Evolutionary conservation across 2,113 vertebrate genomes (phyloP).

Genomic region (Micromys minutus): DNA sequence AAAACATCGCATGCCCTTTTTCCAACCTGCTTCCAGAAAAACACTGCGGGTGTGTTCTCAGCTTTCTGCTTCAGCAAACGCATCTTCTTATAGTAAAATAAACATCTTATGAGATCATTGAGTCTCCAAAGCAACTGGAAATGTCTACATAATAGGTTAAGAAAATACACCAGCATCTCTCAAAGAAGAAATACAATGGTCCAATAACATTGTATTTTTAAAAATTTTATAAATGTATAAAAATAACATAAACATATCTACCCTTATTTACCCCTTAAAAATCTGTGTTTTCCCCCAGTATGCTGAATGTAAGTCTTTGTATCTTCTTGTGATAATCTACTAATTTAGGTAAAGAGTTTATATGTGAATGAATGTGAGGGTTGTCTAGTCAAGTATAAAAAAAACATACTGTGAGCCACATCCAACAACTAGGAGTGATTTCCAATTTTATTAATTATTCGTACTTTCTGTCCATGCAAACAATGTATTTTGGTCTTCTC

Average conservation of each 20-base stretch:
- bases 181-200: neutral
- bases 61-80: too few species aligned
- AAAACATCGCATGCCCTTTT: too few species aligned
- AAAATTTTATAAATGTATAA: neutral
- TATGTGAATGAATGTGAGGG: neutral
- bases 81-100: too few species aligned
- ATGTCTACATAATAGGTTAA: neutral
- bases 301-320: neutral
- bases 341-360: neutral
- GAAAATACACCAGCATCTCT: neutral
- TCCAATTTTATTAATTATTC: neutral
- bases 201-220: neutral
- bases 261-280: neutral
- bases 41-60: too few species aligned
- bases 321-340: neutral
- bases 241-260: neutral
- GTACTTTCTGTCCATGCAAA: neutral
- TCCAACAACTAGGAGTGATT: too few species aligned
- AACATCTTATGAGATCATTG: too few species aligned
- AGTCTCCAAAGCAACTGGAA: too few species aligned
- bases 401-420: neutral
- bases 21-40: too few species aligned
- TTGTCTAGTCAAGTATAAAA: neutral
- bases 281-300: neutral
- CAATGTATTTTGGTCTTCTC: neutral